Base-by-base conservation (phyloP, 2,888 invertebrate genomes). In the Marronus borbonicus region DNA sequence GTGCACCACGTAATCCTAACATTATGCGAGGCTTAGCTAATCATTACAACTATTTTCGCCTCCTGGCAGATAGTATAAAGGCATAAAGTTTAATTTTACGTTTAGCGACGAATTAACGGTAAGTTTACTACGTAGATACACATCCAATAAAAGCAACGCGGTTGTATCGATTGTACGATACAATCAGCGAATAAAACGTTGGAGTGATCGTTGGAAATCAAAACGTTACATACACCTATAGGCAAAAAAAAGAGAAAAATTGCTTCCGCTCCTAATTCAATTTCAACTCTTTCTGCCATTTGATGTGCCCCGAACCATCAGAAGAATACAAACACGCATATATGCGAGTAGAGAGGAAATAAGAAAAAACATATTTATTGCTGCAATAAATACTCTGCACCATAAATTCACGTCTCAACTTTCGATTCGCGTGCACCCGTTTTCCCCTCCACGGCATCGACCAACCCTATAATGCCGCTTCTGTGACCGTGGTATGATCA, bases 341-440 rank as follows among this genome's bases (percentile, higher is more conserved):
- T 36, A 58, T 36, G 17, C 17, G 50, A 60, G 44, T 44, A 39
- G 44, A 68, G 49, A 52, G 50, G 28, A 20, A 44, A 44, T 44
- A 44, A 58, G 17, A 44, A 39, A 31, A 72, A 72, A 72, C 72
- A 72, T 72, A 72, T 72, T 74, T 74, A 74, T 74, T 62, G 60
- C 72, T 44, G 72, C 28, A 74, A 74, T 74, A 74, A 74, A 74
- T 74, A 74, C 72, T 62, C 49, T 52, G 24, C 24, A 20, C 58
- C 14, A 60, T 74, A 74, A 74, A 74, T 74, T 50, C 44, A 36
- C 60, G 72, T 60, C 72, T 60, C 60, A 44, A 60, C 50, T 60
- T 74, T 74, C 60, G 72, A 74, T 74, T 74, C 60, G 49, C 44
- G 24, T 58, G 36, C 58, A 44, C 60, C 62, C 72, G 68, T 14